Conservation (phyloP, 2,113 vertebrate species). For the Pseudolaguvia tuberculata region DNA sequence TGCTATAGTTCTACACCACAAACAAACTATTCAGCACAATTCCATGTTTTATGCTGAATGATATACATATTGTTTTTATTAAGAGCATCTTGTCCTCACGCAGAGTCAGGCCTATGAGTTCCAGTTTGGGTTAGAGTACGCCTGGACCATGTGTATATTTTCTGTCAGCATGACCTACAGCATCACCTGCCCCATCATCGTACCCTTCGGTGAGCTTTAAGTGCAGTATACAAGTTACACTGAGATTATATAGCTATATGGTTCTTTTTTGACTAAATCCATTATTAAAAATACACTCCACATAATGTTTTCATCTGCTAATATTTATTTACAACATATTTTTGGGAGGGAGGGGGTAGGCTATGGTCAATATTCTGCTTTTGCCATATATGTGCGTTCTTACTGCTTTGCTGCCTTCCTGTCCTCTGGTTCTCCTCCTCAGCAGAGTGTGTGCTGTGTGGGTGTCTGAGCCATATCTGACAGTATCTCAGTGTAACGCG, state of each 20-base stretch:
- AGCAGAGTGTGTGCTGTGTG: constrained; percentile 48
- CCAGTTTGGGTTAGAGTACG: constrained; percentile 93
- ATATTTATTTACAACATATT: background rate
- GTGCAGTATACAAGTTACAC: background rate
- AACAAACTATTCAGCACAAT: background rate
- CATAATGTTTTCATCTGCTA: background rate
- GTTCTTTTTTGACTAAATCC: background rate
- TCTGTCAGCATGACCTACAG: constrained; percentile 92
- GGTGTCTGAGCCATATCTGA: constrained; percentile 44
- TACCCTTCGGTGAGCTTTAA: constrained; percentile 85
- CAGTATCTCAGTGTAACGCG: constrained; percentile 42
- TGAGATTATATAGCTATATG: background rate
- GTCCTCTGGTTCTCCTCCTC: constrained; percentile 34
- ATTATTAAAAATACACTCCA: background rate
- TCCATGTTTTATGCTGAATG: background rate
- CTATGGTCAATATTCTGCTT: constrained; percentile 15
- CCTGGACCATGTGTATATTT: constrained; percentile 94
- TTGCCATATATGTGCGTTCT: constrained; percentile 17
- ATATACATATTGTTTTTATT: background rate
- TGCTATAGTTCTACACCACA: background rate
- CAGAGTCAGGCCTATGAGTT: constrained; percentile 92
- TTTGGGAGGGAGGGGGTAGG: background rate
- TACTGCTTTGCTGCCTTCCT: constrained; percentile 23
- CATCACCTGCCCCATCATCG: constrained; percentile 91
- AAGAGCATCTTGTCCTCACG: constrained; percentile 24